Base-by-base conservation (phyloP, 2,888 invertebrate species). In the Aplocera efformata region DNA sequence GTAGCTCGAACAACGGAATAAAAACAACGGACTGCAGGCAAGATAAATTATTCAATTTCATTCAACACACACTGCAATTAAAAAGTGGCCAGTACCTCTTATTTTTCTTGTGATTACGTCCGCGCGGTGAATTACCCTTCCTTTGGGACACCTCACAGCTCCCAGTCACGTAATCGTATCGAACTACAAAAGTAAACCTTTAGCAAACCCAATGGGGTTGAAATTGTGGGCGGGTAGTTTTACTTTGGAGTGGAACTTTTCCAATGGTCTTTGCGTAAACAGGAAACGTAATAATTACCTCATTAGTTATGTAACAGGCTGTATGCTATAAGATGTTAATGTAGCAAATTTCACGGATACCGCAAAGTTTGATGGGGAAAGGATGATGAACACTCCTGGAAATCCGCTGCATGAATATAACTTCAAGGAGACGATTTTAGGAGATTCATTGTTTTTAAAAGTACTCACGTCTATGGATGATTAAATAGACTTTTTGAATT, bases 251-350 rank as follows among this genome's bases (percentile, higher is more conserved):
- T 31, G 10, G 32, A 37, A 28, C 41, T 41, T 27, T 37, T 45
- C 27, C 20, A 29, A 29, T 20, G 23, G 29, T 29, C 28, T 40
- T 40, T 17, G 29, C 28, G 47, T 48, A 45, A 48, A 48, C 43
- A 42, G 38, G 46, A 46, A 48, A 36, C 26, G 25, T 37, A 20
- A 9, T 36, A 52, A 53, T 53, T 48, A 41, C 30, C 26, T 26
- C 36, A 38, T 45, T 39, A 42, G 44, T 38, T 36, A 25, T 29
- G 45, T 28, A 5, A 27, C 8, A 27, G 33, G 29, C 6, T 7
- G 6, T 22, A 7, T 22, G n/a, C 22, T 22, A 1, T 5, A 7
- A 1, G 6, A 1, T 5, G n/a, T 22, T 22, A 5, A 7, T 7
- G n/a, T 22, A 7, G 1, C n/a, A 5, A 17, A 17, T 17, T 17